Base-by-base conservation (phyloP, 2,888 invertebrate genomes). In the Autographa gamma region DNA sequence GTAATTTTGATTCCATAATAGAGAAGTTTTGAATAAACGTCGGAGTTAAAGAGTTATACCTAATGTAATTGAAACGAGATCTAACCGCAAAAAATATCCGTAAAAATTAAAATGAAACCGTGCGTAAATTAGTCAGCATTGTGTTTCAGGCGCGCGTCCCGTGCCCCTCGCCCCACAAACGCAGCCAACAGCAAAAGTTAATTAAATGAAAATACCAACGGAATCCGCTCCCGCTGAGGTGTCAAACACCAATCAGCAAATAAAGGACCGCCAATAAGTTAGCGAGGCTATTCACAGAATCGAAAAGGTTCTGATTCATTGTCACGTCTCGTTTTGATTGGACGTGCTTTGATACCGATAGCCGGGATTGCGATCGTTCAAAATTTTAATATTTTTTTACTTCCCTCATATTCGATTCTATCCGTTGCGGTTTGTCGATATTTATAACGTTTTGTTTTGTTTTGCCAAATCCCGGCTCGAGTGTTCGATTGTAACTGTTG, bases 321-420 rank as follows among this genome's bases (percentile, higher is more conserved):
- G 94, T 95, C 95, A 95, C 95, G 95, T 93, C 93, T 90, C 93
- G 92, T 90, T 94, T 93, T 93, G 93, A 95, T 94, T 95, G 95
- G 93, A 95, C 95, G 95, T 95, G 95, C 95, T 94, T 93, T 94
- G 95, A 93, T 93, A 94, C 88, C 91, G 95, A 94, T 95, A 94
- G 92, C 91, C 84, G 87, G 95, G 95, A 95, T 95, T 94, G 93
- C 88, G 89, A 90, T 90, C 90, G 91, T 89, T 93, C 87, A 85
- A 93, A 92, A 92, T 93, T 95, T 94, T 91, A 92, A 94, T 94
- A 90, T 92, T 92, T 93, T 93, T 93, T 91, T 86, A 88, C 91
- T 91, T 90, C 80, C 86, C 90, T 91, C 90, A 92, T 94, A 94
- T 93, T 93, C 90, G 89, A 92, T 93, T 93, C 92, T 90, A 90